Evolutionary conservation across 2,113 vertebrate genomes (phyloP).

Genomic region (Vulpes ferrilata): DNA sequence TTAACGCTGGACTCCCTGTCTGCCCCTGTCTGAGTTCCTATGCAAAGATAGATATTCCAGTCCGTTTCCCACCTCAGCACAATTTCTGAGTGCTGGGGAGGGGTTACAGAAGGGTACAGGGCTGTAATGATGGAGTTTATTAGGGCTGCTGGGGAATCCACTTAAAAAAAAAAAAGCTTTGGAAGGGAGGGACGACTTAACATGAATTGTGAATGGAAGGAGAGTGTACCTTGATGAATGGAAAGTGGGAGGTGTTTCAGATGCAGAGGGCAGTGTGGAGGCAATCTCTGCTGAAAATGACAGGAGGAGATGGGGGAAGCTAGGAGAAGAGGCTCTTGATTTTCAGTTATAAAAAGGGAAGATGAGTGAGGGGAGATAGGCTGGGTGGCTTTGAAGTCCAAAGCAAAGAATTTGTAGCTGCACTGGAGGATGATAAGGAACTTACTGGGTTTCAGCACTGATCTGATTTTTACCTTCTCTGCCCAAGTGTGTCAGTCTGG

Average conservation of each 20-base stretch:
- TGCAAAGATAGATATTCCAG: background rate
- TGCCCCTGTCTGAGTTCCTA: background rate
- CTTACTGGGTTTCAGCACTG: background rate
- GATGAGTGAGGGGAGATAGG: background rate
- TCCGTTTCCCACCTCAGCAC: background rate
- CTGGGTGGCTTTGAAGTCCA: background rate
- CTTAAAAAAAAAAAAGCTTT: background rate
- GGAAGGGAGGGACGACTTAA: background rate
- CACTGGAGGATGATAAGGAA: background rate
- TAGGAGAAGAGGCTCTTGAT: background rate
- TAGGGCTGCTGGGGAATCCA: background rate
- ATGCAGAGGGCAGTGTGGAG: conserved; percentile 73
- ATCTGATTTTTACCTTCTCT: background rate
- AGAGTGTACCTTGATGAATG: conserved; percentile 63
- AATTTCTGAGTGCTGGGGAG: background rate
- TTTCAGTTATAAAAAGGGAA: background rate
- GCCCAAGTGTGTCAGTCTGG: background rate
- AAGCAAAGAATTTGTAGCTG: background rate
- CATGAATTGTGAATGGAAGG: conserved; percentile 75
- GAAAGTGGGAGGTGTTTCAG: conserved; percentile 28
- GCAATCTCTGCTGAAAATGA: conserved; percentile 17
- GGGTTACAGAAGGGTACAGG: background rate
- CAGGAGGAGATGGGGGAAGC: background rate
- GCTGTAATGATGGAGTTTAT: background rate
- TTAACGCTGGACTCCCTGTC: background rate